phyloP scores from a whole-genome alignment of 2,113 vertebrate genomes.

The Zosterops borbonicus region DNA sequence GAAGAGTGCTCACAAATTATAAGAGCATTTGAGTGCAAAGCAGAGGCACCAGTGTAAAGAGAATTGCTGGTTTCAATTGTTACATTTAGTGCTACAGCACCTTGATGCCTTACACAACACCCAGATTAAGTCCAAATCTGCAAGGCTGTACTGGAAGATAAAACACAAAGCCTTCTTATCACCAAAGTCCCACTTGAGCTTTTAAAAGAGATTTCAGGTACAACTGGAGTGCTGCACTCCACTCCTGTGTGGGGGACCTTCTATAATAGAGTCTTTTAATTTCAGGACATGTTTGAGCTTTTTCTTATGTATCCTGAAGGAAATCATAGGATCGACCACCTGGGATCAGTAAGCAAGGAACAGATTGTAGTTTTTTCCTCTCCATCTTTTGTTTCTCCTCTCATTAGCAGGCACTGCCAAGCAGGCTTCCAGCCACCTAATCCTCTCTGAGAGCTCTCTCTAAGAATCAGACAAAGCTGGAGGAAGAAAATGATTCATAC shows the following conservation, averaged over 20 bases:
- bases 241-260: neutral
- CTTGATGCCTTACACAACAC: neutral
- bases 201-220: neutral
- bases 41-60: neutral
- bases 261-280: neutral
- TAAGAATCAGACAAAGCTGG: neutral
- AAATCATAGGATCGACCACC: neutral
- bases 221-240: neutral
- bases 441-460: neutral
- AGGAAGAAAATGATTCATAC: neutral
- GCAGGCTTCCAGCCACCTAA: neutral
- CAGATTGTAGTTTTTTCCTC: neutral
- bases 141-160: constrained; percentile 3
- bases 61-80: neutral
- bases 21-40: neutral
- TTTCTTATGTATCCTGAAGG: neutral
- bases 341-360: neutral
- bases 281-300: neutral
- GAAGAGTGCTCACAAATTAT: neutral
- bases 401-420: neutral
- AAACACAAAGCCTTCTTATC: constrained; percentile 19
- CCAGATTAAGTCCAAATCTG: constrained; percentile 2
- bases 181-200: neutral
- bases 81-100: neutral
- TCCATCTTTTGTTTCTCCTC: neutral